Base-by-base conservation (phyloP, 1,140 invertebrate genomes). In the Drosophila kikkawai region DNA sequence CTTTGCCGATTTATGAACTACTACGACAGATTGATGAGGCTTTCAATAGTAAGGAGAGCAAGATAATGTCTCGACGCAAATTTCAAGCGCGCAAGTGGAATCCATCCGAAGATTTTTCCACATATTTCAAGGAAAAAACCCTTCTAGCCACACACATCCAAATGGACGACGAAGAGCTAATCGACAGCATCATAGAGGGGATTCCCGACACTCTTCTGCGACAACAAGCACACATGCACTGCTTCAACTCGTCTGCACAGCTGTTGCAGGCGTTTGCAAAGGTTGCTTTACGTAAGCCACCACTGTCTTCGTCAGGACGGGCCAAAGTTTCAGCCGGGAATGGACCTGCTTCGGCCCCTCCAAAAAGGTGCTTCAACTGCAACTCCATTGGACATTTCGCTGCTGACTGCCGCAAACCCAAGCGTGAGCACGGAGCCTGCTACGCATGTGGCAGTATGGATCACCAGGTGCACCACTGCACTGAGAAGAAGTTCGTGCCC, bases 141-240 rank as follows among this genome's bases (percentile, higher is more conserved):
- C 5, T 12, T 4, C 9, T 65, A 9, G 53, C 39, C 4, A 9
- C 53, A 17, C n/a, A 58, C 1, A 58, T 45, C 13, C 13, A 9
- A 11, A 47, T 37, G 2, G 17, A 55, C 32, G 44, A 50, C n/a
- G 37, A 64, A 1, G 37, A 53, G 17, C 12, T 42, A 11, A 42
- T 63, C 26, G 48, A 64, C 26, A 53, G 8, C 0, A 41, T 64
- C 12, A 55, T 55, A 3, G 48, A 64, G 9, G 51, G 26, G 11
- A 64, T 64, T 12, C 50, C 36, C 12, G 39, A 56, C 22, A 6
- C 15, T 3, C 19, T 26, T 36, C 15, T 61, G 13, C 44, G 58
- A 12, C 29, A 36, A 48, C 36, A 56, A 26, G 53, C 53, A 7
- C 44, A 61, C n/a, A 41, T 42, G 34, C 61, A 64, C n/a, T 61